Evolutionary conservation across 2,797 vertebrate species (phyloP).

Genomic region (Protosalanx chinensis): DNA sequence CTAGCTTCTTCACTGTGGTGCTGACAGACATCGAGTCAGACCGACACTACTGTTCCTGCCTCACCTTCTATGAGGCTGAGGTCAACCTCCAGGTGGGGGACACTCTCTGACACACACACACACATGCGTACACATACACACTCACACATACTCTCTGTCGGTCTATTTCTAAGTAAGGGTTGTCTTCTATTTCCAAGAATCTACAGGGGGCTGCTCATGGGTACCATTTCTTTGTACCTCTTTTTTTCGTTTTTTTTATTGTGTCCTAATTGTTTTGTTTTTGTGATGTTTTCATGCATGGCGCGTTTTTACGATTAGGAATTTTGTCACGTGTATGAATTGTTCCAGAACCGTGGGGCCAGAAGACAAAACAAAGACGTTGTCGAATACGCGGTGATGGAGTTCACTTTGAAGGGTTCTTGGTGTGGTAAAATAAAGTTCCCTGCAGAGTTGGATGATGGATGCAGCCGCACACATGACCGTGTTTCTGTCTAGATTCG

Average conservation of each 20-base stretch:
- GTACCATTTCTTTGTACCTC: conserved; percentile 21
- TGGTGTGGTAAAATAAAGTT: conserved; percentile 23
- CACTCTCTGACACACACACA: not conserved
- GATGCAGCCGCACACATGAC: conserved; percentile 33
- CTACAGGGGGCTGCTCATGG: conserved; percentile 21
- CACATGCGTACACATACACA: not conserved
- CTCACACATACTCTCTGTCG: not conserved
- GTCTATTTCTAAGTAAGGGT: too few relatives aligned
- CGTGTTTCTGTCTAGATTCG: not conserved
- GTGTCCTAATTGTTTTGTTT: conserved; percentile 29
- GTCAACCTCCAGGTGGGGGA: conserved; percentile 90
- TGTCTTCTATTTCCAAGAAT: conserved; percentile 21
- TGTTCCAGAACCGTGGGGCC: conserved; percentile 27
- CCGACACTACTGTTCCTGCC: conserved; percentile 95
- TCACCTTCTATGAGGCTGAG: conserved; percentile 95
- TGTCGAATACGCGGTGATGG: conserved; percentile 31
- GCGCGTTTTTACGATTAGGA: conserved; percentile 36
- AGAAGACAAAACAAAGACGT: conserved; percentile 44
- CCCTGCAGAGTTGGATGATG: conserved; percentile 18
- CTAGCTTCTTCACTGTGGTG: conserved; percentile 95
- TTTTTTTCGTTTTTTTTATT: conserved; percentile 36
- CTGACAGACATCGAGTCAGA: conserved; percentile 97
- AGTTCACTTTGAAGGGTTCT: conserved; percentile 22
- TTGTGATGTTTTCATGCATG: conserved; percentile 23
- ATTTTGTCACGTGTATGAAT: conserved; percentile 36